A percentile compares a stretch with the other conserved stretches of the same genome.
phyloP scores from a whole-genome alignment of 2,113 vertebrate species.

The Acinonyx jubatus region DNA sequence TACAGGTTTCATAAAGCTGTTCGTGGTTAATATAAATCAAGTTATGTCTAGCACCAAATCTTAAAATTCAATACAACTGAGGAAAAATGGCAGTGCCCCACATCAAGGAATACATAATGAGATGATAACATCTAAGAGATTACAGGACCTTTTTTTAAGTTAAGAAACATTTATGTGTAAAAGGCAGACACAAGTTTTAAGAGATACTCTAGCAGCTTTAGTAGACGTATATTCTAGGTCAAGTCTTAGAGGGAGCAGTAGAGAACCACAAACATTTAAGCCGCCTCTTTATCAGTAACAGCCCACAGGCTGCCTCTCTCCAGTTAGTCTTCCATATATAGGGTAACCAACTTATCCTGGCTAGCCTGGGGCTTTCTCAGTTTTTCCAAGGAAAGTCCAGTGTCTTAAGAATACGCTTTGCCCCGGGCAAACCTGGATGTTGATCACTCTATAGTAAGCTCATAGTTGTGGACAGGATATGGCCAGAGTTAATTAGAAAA shows the following conservation, averaged over 20 bases:
- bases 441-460: neutral
- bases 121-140: slow-evolving; percentile 9
- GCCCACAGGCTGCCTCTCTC: slow-evolving; percentile 78
- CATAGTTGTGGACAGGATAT: neutral
- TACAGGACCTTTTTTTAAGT: neutral
- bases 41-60: neutral
- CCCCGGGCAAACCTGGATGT: slow-evolving; percentile 6
- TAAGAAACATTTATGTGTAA: slow-evolving; percentile 16
- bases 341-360: neutral
- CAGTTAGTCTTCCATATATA: slow-evolving; percentile 70
- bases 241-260: neutral
- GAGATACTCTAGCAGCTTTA: slow-evolving; percentile 14
- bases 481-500: slow-evolving; percentile 6
- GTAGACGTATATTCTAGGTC: neutral
- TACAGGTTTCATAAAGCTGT: slow-evolving; percentile 31
- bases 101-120: neutral
- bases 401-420: neutral
- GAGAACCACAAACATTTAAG: slow-evolving; percentile 35
- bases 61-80: slow-evolving; percentile 62
- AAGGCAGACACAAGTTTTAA: slow-evolving; percentile 47
- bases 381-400: neutral
- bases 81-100: slow-evolving; percentile 30
- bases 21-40: slow-evolving; percentile 29
- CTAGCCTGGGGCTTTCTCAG: neutral
- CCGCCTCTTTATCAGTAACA: slow-evolving; percentile 67